Percentiles rank a stretch among this genome's conserved stretches.
Evolutionary conservation across 1,140 invertebrate genomes (phyloP).

Genomic region (Mylabris phalerata): DNA sequence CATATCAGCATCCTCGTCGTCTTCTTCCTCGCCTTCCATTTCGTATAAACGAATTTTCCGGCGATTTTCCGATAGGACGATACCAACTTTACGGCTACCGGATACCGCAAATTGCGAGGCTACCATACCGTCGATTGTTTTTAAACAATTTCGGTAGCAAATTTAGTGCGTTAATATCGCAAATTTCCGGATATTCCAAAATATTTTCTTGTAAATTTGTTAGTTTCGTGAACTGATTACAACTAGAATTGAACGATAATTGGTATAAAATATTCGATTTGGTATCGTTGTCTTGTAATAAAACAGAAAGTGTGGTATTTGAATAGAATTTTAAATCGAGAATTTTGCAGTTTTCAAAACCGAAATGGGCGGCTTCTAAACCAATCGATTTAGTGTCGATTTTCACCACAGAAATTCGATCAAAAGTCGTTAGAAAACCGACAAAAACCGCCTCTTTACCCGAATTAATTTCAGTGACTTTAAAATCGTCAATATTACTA

Average conservation of each 20-base stretch:
- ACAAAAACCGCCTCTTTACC: slow-evolving; percentile 35
- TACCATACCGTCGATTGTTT: slow-evolving; percentile 66
- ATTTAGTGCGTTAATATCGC: slow-evolving; percentile 19
- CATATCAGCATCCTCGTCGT: slow-evolving; percentile 63
- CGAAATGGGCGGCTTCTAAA: slow-evolving; percentile 22
- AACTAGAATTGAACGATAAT: slow-evolving; percentile 49
- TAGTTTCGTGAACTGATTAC: slow-evolving; percentile 42
- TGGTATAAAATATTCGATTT: slow-evolving; percentile 58
- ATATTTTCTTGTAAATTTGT: slow-evolving; percentile 46
- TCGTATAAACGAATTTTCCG: slow-evolving; percentile 81
- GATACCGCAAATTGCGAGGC: slow-evolving; percentile 73
- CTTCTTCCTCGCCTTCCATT: slow-evolving; percentile 88
- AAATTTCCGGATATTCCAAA: slow-evolving; percentile 36
- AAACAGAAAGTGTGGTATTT: slow-evolving; percentile 64
- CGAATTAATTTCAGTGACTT: slow-evolving; percentile 41
- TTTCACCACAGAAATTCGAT: slow-evolving; percentile 2
- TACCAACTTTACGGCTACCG: slow-evolving; percentile 79
- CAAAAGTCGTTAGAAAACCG: slow-evolving; percentile 23
- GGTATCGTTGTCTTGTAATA: slow-evolving; percentile 55
- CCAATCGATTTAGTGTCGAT: background rate
- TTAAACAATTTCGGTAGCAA: slow-evolving; percentile 44
- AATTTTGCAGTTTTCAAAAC: slow-evolving; percentile 43
- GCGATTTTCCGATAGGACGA: slow-evolving; percentile 70
- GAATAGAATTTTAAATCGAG: slow-evolving; percentile 79
- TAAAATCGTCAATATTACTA: slow-evolving; percentile 25